phyloP scores from a whole-genome alignment of 2,113 vertebrate species.

The Casuarius casuarius region DNA sequence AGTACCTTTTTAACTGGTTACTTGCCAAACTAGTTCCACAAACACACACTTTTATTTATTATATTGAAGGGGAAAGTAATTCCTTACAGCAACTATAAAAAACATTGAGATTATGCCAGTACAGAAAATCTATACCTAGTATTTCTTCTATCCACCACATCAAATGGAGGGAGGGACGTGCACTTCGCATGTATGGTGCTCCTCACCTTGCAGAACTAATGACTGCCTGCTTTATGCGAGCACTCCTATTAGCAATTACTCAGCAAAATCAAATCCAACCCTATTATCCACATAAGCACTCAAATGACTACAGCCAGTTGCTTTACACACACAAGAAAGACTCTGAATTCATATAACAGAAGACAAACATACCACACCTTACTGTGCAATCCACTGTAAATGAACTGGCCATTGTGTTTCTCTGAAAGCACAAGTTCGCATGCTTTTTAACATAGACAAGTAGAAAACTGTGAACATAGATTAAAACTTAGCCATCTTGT shows the following conservation, averaged over 20 bases:
- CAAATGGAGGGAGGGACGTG: not conserved
- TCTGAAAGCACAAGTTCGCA: rapidly evolving
- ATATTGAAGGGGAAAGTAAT: not conserved
- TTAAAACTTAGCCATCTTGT: not conserved
- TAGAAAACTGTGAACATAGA: not conserved
- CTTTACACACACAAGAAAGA: not conserved
- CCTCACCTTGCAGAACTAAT: not conserved
- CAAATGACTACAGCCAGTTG: not conserved
- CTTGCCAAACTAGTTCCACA: not conserved
- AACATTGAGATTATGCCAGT: not conserved
- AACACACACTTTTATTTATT: not conserved
- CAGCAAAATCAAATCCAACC: not conserved
- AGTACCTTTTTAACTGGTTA: not conserved
- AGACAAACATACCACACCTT: not conserved
- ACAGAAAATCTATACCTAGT: not conserved
- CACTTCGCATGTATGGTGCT: not conserved
- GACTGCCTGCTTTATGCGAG: rapidly evolving
- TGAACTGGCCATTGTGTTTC: not conserved
- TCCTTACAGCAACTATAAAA: not conserved
- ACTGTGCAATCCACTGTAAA: not conserved
- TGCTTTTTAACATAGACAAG: not conserved
- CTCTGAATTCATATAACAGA: not conserved
- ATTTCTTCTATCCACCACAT: not conserved
- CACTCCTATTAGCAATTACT: rapidly evolving
- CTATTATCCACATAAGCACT: not conserved